Percentiles rank a stretch among this genome's conserved stretches.
phyloP scores from a whole-genome alignment of 2,888 invertebrate genomes.

The Leptothorax acervorum region DNA sequence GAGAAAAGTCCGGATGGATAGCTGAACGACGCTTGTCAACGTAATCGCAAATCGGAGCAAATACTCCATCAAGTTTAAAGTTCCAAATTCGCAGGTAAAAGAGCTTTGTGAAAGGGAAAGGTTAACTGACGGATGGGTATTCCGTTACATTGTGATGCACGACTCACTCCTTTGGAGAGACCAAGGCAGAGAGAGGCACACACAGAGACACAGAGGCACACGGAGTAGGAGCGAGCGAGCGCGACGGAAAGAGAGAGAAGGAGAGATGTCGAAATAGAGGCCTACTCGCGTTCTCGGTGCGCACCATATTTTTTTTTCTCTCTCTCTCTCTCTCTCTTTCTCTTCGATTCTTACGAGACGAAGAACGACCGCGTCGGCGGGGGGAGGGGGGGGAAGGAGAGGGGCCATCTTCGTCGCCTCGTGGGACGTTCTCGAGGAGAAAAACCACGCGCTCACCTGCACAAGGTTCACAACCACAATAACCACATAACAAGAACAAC shows the following conservation, averaged over 20 bases:
- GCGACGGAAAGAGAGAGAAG: not conserved
- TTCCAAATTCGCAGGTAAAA: not conserved
- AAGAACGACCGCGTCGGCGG: not conserved
- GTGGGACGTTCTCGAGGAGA: too few relatives aligned
- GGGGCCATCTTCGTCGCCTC: too few relatives aligned
- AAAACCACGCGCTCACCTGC: conserved; percentile 68
- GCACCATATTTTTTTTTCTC: not conserved
- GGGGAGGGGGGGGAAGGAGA: not conserved
- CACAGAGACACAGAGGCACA: not conserved
- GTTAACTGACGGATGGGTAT: conserved; percentile 28
- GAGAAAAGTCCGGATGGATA: not conserved
- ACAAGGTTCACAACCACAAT: conserved; percentile 82
- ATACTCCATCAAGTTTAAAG: not conserved
- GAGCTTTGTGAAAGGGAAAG: conserved; percentile 12
- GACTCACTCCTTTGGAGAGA: conserved; percentile 1
- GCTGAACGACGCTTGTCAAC: not conserved
- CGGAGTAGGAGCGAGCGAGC: not conserved
- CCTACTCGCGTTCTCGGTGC: not conserved
- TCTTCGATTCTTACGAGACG: too few relatives aligned
- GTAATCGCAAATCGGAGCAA: not conserved
- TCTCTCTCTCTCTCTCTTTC: too few relatives aligned
- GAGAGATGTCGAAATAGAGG: conserved; percentile 14
- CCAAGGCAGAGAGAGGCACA: not conserved
- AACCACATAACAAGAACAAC: conserved; percentile 80
- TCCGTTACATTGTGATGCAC: conserved; percentile 44